A percentile compares a stretch with the other conserved stretches of the same genome.
phyloP scores from a whole-genome alignment of 2,888 invertebrate genomes.

The Mechanitis mazaeus region DNA sequence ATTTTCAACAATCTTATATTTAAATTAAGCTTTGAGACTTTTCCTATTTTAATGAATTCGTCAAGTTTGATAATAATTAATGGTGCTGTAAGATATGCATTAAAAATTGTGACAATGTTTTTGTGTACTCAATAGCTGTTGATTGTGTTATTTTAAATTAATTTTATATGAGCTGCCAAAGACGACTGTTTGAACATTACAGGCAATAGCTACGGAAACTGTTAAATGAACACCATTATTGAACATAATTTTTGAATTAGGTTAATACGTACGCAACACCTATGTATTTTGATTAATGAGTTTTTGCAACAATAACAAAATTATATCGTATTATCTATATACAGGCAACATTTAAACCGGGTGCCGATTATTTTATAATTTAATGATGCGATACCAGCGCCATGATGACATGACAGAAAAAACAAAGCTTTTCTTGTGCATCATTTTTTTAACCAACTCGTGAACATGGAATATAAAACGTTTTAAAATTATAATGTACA shows the following conservation, averaged over 20 bases:
- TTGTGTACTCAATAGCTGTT: slow-evolving; percentile 2
- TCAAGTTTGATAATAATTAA: neutral
- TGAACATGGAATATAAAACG: neutral
- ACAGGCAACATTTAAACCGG: neutral
- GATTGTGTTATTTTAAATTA: neutral
- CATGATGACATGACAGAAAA: neutral
- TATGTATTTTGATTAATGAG: neutral
- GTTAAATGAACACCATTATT: neutral
- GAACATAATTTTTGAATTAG: neutral
- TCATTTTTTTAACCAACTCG: neutral
- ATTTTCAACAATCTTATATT: slow-evolving; percentile 6
- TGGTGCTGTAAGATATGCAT: slow-evolving; percentile 6
- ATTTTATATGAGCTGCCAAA: neutral
- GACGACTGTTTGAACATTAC: neutral
- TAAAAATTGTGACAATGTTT: slow-evolving; percentile 3
- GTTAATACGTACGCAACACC: neutral
- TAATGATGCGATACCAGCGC: slow-evolving; percentile 4
- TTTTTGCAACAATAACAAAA: slow-evolving; percentile 2
- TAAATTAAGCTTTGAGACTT: slow-evolving; percentile 3
- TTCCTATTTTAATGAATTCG: neutral
- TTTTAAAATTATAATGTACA: neutral
- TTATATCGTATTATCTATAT: neutral
- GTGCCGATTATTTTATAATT: neutral
- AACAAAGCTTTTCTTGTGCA: neutral
- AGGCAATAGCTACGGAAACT: neutral